Conservation (phyloP, 2,113 vertebrate genomes). For the Lathamus discolor region DNA sequence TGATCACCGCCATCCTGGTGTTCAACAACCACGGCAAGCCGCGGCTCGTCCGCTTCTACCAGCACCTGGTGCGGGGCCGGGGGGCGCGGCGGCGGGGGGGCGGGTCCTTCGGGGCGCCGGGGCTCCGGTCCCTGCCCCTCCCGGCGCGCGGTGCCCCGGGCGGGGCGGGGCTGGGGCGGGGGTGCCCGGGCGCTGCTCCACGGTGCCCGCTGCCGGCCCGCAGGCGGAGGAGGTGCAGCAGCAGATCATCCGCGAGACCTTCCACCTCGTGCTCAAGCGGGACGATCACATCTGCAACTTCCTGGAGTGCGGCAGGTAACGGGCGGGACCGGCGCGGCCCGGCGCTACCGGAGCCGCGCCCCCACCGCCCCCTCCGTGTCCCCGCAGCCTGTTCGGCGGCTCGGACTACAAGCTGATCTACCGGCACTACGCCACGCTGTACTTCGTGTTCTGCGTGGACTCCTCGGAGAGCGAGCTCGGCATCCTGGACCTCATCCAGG, state of each 20-base stretch:
- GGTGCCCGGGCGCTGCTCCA: not conserved
- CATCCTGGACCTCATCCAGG: constrained; percentile 95
- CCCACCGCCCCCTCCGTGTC: not conserved
- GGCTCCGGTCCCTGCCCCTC: too few species aligned
- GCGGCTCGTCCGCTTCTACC: constrained; percentile 75
- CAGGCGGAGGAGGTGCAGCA: constrained; percentile 92
- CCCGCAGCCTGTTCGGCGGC: constrained; percentile 87
- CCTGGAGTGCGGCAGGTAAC: constrained; percentile 89
- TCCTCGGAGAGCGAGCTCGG: constrained; percentile 93
- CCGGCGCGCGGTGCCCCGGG: accelerated
- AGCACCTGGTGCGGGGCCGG: not conserved
- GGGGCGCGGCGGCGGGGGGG: too few species aligned
- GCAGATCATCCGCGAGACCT: constrained; percentile 92
- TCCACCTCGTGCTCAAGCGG: constrained; percentile 92
- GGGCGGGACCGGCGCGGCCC: too few species aligned
- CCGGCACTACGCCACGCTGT: constrained; percentile 89
- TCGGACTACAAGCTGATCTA: constrained; percentile 94
- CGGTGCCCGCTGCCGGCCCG: not conserved
- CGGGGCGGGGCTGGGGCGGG: too few species aligned
- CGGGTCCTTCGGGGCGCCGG: too few species aligned
- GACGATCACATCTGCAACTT: constrained; percentile 97
- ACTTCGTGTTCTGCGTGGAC: constrained; percentile 95
- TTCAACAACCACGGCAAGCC: constrained; percentile 99
- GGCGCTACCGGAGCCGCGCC: too few species aligned
- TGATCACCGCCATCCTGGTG: constrained; percentile 98